Percentiles rank a stretch among this genome's conserved stretches.
These are phyloP conservation scores for Tragelaphus buxtoni DNA, from an alignment of 2,113 vertebrate species.

Conservation along the genomic window DNA sequence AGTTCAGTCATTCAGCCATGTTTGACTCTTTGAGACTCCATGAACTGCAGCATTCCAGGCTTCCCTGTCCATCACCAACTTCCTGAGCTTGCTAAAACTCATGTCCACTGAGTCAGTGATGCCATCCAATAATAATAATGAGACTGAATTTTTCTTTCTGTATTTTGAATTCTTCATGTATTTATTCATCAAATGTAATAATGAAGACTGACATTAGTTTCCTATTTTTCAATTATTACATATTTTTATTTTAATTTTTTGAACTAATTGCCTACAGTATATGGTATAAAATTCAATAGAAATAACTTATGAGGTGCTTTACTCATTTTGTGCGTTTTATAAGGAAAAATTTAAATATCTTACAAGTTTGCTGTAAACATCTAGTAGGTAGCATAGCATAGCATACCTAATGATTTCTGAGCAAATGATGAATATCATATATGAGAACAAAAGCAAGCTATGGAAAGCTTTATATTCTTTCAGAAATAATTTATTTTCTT, in stretches of 20 bases:
- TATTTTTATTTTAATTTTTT: not conserved
- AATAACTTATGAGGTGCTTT: not conserved
- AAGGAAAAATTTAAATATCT: not conserved
- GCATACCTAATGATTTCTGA: not conserved
- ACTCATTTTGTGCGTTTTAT: not conserved
- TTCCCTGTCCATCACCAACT: not conserved
- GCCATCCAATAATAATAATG: not conserved
- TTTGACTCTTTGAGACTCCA: not conserved
- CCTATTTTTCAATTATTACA: not conserved
- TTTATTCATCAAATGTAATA: not conserved
- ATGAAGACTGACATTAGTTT: not conserved
- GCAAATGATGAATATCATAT: not conserved
- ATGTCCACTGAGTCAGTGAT: not conserved
- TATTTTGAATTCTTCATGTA: not conserved
- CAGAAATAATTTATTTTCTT: not conserved
- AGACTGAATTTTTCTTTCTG: not conserved
- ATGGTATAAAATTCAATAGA: not conserved
- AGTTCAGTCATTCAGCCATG: not conserved
- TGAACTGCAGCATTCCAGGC: not conserved
- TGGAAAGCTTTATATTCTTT: not conserved
- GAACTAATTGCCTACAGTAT: not conserved
- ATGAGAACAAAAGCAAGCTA: not conserved
- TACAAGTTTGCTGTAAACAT: not conserved
- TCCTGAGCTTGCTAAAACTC: not conserved
- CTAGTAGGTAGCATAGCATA: not conserved